Percentiles rank a stretch among this genome's conserved stretches.
These are phyloP conservation scores for Galerucella pusilla DNA, from an alignment of 2,888 invertebrate species.

Conservation along the genomic window DNA sequence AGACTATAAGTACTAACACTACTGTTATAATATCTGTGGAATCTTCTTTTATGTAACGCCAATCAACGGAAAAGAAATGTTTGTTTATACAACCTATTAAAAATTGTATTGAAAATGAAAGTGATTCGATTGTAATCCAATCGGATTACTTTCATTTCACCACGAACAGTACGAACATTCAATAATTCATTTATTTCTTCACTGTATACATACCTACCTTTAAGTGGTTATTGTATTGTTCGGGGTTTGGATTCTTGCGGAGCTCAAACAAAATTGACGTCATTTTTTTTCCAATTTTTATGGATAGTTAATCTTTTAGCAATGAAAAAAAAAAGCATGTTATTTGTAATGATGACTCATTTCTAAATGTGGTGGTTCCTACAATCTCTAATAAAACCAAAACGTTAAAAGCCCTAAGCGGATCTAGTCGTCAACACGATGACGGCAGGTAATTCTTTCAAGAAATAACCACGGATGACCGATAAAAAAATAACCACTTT, in stretches of 20 bases:
- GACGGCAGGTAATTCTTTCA: background rate
- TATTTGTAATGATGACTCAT: background rate
- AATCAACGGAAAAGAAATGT: background rate
- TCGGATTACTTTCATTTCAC: background rate
- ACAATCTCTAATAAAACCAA: background rate
- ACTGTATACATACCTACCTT: no score
- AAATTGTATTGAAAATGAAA: slow-evolving; percentile 1
- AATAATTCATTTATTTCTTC: background rate
- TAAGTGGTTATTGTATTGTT: no score
- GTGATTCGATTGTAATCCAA: background rate
- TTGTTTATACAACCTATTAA: background rate
- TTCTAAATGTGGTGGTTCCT: background rate
- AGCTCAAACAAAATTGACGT: no score
- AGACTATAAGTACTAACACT: background rate
- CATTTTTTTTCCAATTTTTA: no score
- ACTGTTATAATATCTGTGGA: background rate
- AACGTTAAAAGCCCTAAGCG: background rate
- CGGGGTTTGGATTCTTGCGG: no score
- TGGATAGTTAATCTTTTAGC: no score
- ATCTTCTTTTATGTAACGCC: background rate
- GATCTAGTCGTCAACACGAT: background rate
- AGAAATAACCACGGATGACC: slow-evolving; percentile 8
- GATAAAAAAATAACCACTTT: background rate
- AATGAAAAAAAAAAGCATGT: background rate
- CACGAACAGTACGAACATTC: background rate